phyloP scores from a whole-genome alignment of 2,888 invertebrate species.

The Penaeus monodon region DNA sequence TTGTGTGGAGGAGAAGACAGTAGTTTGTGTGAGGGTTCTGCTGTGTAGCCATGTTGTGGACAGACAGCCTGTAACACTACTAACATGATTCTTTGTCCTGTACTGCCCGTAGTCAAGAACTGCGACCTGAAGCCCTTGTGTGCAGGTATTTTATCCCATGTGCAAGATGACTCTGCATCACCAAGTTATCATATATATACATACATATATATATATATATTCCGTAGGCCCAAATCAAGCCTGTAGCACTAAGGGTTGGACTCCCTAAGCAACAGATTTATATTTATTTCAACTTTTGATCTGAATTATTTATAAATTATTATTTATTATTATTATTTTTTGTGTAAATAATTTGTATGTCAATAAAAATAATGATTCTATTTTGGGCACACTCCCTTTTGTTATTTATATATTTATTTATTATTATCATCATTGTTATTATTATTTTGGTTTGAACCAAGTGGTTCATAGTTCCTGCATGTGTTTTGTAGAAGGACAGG shows the following conservation, averaged over 20 bases:
- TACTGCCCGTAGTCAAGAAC: constrained; percentile 39
- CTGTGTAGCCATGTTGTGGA: too few species aligned
- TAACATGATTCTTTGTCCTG: constrained; percentile 17
- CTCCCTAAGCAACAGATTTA: too few species aligned
- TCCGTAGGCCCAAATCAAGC: too few species aligned
- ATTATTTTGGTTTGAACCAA: constrained; percentile 5
- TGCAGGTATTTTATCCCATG: constrained; percentile 50
- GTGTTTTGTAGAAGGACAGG: constrained; percentile 3
- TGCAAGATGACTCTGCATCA: background rate
- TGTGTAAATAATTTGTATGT: background rate
- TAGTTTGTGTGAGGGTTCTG: too few species aligned
- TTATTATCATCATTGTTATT: too few species aligned
- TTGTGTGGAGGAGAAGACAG: too few species aligned
- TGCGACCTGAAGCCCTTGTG: constrained; percentile 62
- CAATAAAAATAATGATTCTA: background rate
- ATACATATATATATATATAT: too few species aligned
- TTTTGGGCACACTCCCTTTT: constrained; percentile 18
- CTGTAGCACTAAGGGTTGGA: too few species aligned
- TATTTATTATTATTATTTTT: constrained; percentile 3
- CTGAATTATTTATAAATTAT: too few species aligned
- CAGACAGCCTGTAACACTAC: background rate
- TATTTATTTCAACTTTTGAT: too few species aligned
- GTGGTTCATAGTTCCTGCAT: constrained; percentile 14
- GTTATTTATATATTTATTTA: too few species aligned
- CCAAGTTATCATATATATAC: constrained; percentile 10